Percentiles rank a stretch among this genome's conserved stretches.
phyloP scores from a whole-genome alignment of 2,113 vertebrate genomes.

The Xenotilapia flavipinnis region DNA sequence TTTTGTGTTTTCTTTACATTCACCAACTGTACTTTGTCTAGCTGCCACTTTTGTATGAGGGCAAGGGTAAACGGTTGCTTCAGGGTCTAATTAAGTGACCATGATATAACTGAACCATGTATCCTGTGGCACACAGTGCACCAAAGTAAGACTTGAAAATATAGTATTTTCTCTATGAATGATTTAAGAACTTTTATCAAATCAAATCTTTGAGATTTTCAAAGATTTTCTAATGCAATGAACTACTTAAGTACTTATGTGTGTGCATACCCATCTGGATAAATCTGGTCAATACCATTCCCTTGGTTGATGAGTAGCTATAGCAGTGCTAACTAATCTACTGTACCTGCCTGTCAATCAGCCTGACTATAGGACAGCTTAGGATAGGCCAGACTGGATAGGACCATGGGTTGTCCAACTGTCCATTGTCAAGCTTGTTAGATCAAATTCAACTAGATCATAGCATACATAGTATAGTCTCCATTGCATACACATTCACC shows the following conservation, averaged over 20 bases:
- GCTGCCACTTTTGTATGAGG: background rate
- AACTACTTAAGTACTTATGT: background rate
- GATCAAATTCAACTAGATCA: background rate
- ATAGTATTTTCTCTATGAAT: background rate
- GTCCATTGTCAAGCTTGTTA: background rate
- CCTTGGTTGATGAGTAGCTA: background rate
- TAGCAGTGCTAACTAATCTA: background rate
- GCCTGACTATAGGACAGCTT: background rate
- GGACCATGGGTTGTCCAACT: background rate
- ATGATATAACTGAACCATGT: background rate
- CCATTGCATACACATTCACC: background rate
- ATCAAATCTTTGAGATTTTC: background rate
- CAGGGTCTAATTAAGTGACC: background rate
- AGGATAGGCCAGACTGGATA: background rate
- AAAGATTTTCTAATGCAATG: background rate
- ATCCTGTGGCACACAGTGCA: background rate
- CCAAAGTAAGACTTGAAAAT: background rate
- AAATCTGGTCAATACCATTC: background rate
- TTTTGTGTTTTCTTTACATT: background rate
- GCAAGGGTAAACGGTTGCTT: background rate
- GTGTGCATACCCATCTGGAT: background rate
- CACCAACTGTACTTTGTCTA: background rate
- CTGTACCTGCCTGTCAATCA: background rate
- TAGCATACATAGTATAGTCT: background rate
- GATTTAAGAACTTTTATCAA: background rate